These are phyloP conservation scores for Chaetogeoica ovagalla DNA, from an alignment of 2,888 invertebrate species.

Conservation along the genomic window DNA sequence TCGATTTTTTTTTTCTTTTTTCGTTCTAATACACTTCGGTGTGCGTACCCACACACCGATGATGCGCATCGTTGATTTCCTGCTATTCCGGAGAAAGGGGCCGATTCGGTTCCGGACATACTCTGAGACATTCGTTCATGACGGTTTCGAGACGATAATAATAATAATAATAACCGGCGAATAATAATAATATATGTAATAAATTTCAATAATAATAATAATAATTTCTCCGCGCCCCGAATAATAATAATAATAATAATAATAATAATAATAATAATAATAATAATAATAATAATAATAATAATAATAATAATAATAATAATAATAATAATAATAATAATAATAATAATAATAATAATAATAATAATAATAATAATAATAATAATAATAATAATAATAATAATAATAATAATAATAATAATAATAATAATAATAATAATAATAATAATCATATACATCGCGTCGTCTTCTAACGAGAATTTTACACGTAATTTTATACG, in stretches of 20 bases:
- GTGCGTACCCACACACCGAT: conserved; percentile 9
- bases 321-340: no score
- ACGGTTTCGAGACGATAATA: neutral
- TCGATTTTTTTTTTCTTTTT: neutral
- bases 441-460: no score
- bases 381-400: no score
- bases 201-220: neutral
- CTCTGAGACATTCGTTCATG: conserved; percentile 1
- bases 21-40: neutral
- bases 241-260: neutral
- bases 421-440: no score
- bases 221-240: no score
- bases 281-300: no score
- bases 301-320: neutral
- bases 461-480: no score
- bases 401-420: no score
- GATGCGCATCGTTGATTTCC: conserved; percentile 41
- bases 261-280: no score
- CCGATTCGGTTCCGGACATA: neutral
- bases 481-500: no score
- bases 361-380: neutral
- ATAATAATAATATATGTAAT: neutral
- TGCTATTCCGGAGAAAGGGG: conserved; percentile 12
- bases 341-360: no score
- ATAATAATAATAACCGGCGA: no score